Percentiles rank a stretch among this genome's conserved stretches.
These are phyloP conservation scores for Micrasema longulum DNA, from an alignment of 1,140 invertebrate genomes.

Conservation along the genomic window DNA sequence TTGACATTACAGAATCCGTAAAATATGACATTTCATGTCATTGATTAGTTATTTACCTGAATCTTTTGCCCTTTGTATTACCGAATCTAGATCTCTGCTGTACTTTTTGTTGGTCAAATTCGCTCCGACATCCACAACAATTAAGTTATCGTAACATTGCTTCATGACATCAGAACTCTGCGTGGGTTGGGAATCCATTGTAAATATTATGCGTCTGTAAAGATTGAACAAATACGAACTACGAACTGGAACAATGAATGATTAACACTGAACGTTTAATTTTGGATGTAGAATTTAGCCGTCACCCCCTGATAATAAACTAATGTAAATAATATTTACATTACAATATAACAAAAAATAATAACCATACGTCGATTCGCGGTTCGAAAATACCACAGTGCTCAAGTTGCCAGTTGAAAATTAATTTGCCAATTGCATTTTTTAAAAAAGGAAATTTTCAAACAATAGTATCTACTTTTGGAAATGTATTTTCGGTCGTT, in stretches of 20 bases:
- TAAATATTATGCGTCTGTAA: constrained; percentile 23
- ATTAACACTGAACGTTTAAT: neutral
- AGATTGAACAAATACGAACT: constrained; percentile 6
- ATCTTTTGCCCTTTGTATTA: constrained; percentile 92
- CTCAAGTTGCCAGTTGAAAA: neutral
- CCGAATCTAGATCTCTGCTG: constrained; percentile 90
- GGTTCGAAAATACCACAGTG: constrained; percentile 35
- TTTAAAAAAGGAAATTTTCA: too few species aligned
- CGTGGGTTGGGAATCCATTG: constrained; percentile 45
- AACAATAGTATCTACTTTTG: too few species aligned
- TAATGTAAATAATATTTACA: constrained; percentile 44
- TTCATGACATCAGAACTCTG: constrained; percentile 48
- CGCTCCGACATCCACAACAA: constrained; percentile 92
- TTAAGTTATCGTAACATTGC: constrained; percentile 82
- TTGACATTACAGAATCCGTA: constrained; percentile 18
- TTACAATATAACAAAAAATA: constrained; percentile 42
- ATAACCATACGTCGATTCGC: constrained; percentile 34
- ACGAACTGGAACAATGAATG: neutral
- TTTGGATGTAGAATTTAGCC: constrained; percentile 19
- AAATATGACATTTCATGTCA: neutral
- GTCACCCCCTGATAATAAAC: constrained; percentile 41
- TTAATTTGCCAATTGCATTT: constrained; percentile 1
- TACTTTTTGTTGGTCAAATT: constrained; percentile 97
- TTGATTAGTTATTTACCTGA: constrained; percentile 72
- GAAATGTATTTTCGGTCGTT: too few species aligned